Conservation (phyloP, 2,888 invertebrate genomes). For the Caenorhabditis sp. region DNA sequence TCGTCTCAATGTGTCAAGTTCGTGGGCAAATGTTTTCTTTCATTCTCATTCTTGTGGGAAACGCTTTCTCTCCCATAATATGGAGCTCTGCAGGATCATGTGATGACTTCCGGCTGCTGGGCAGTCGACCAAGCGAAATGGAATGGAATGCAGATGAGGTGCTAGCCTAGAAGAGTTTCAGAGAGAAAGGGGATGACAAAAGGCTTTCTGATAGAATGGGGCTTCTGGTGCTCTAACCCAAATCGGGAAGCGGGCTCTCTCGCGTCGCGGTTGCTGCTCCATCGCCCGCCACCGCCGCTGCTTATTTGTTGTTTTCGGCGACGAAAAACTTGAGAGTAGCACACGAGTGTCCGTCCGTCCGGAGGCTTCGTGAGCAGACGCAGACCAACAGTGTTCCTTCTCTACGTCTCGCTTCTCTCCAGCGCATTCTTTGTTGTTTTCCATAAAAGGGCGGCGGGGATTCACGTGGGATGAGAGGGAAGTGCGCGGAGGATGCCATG, state of each 20-base stretch:
- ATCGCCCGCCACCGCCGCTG: conserved; percentile 12
- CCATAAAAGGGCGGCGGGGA: too few relatives aligned
- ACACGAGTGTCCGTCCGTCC: conserved; percentile 25
- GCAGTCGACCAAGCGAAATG: too few relatives aligned
- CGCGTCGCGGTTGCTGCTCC: conserved; percentile 32
- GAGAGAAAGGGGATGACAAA: too few relatives aligned
- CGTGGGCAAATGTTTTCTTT: too few relatives aligned
- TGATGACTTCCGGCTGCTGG: not conserved
- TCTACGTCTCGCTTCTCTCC: conserved; percentile 19
- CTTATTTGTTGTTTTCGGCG: conserved; percentile 49
- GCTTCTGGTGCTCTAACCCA: not conserved
- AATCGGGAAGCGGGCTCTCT: conserved; percentile 7
- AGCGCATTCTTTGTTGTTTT: not conserved
- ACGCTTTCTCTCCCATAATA: too few relatives aligned
- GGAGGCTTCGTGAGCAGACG: conserved; percentile 19
- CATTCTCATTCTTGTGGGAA: too few relatives aligned
- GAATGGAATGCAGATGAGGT: not conserved
- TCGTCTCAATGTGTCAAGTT: too few relatives aligned
- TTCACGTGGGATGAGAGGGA: not conserved
- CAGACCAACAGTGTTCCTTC: conserved; percentile 32
- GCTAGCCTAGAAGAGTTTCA: not conserved
- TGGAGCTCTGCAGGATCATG: not conserved
- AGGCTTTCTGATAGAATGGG: not conserved
- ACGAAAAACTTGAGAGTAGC: conserved; percentile 50
- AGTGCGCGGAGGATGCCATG: not conserved